Evolutionary conservation across 2,888 invertebrate genomes (phyloP).

Genomic region (Agrochola macilenta): DNA sequence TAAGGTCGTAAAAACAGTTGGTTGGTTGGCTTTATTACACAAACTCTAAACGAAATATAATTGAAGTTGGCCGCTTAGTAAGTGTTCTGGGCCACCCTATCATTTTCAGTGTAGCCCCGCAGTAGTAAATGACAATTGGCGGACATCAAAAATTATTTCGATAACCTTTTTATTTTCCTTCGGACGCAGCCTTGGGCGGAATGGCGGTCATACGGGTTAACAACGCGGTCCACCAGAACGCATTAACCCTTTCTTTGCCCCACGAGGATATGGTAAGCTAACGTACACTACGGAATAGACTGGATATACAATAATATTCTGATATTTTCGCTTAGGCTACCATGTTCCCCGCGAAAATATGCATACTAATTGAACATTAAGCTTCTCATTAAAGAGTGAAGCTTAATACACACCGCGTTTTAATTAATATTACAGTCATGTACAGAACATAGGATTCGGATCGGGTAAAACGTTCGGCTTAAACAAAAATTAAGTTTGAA

Average conservation of each 20-base stretch:
- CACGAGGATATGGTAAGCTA: slow-evolving; percentile 72
- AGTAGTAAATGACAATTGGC: slow-evolving; percentile 75
- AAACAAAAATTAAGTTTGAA: slow-evolving; percentile 66
- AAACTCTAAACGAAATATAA: slow-evolving; percentile 66
- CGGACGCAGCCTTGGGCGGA: slow-evolving; percentile 73
- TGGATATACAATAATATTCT: slow-evolving; percentile 64
- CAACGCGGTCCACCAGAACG: slow-evolving; percentile 77
- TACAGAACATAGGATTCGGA: slow-evolving; percentile 46
- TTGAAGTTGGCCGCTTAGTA: slow-evolving; percentile 62
- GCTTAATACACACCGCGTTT: slow-evolving; percentile 50
- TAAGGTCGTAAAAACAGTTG: slow-evolving; percentile 55
- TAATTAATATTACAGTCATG: slow-evolving; percentile 62
- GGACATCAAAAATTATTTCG: slow-evolving; percentile 81
- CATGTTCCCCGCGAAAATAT: slow-evolving; percentile 57
- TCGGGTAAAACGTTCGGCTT: slow-evolving; percentile 55
- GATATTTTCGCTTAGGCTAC: slow-evolving; percentile 52
- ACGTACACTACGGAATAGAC: slow-evolving; percentile 65
- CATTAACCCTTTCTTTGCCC: slow-evolving; percentile 81
- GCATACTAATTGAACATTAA: slow-evolving; percentile 60
- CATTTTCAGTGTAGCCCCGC: slow-evolving; percentile 63
- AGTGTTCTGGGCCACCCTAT: slow-evolving; percentile 63
- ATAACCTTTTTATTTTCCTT: slow-evolving; percentile 80
- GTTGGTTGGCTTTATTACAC: slow-evolving; percentile 57
- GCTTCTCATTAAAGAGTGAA: slow-evolving; percentile 55
- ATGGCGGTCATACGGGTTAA: slow-evolving; percentile 79